A percentile compares a stretch with the other conserved stretches of the same genome.
These are phyloP conservation scores for Diadumene lineata DNA, from an alignment of 92 coral and sea anemone genomes.

Conservation along the genomic window DNA sequence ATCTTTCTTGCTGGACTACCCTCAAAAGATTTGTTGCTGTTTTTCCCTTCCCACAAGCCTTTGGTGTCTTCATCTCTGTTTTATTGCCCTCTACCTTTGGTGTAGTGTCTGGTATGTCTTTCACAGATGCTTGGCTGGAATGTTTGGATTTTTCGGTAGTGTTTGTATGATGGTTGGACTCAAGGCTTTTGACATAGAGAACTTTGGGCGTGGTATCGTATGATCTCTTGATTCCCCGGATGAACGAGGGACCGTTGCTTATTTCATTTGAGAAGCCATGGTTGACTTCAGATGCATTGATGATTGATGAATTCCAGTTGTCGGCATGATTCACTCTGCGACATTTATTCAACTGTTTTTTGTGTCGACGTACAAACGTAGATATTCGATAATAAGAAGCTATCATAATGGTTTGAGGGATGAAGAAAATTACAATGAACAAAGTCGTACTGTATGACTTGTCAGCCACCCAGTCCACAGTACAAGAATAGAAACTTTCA, in stretches of 20 bases:
- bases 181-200: background rate
- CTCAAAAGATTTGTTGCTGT: conserved; percentile 29
- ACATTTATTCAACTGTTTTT: conserved; percentile 31
- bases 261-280: conserved; percentile 14
- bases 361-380: conserved; percentile 57
- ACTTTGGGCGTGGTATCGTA: background rate
- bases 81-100: background rate
- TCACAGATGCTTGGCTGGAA: background rate
- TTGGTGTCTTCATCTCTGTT: conserved; percentile 3
- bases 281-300: background rate
- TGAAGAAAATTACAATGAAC: conserved; percentile 47
- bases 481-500: conserved; percentile 52
- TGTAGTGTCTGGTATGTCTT: background rate
- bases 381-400: conserved; percentile 51
- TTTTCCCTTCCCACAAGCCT: conserved; percentile 2
- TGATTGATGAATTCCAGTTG: conserved; percentile 2
- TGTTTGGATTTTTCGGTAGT: background rate
- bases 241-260: conserved; percentile 14
- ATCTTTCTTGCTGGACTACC: conserved; percentile 52
- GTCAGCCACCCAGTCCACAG: conserved; percentile 55
- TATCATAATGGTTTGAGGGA: conserved; percentile 67
- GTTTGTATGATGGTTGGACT: background rate
- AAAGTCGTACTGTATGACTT: conserved; percentile 44
- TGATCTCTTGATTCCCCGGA: background rate
- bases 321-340: conserved; percentile 14